Evolutionary conservation across 2,113 vertebrate species (phyloP).

Genomic region (Protomyctophum bolini): DNA sequence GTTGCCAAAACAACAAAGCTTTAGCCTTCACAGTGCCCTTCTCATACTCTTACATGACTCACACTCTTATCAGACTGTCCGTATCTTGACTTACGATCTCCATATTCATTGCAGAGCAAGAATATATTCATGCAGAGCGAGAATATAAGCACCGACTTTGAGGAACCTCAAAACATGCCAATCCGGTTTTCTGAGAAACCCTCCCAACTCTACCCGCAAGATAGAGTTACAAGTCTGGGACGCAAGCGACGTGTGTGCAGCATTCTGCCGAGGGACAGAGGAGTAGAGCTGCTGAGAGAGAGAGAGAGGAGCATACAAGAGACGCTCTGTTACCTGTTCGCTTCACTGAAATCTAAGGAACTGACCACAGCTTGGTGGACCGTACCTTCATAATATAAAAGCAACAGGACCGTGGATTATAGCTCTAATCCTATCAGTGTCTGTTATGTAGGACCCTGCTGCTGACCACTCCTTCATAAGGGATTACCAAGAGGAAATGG

Average conservation of each 20-base stretch:
- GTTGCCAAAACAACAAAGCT: constrained; percentile 31
- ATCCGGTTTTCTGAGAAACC: constrained; percentile 56
- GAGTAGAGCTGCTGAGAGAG: background rate
- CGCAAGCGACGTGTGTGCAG: background rate
- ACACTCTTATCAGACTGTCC: constrained; percentile 13
- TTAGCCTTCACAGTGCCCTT: background rate
- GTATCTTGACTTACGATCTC: constrained; percentile 3
- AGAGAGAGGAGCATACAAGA: constrained; percentile 35
- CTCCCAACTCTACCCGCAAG: constrained; percentile 45
- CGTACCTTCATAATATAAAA: constrained; percentile 31
- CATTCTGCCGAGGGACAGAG: constrained; percentile 46
- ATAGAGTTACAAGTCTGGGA: constrained; percentile 45
- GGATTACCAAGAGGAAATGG: constrained; percentile 48
- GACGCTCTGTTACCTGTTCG: constrained; percentile 54
- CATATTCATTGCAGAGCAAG: constrained; percentile 21
- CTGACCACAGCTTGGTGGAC: constrained; percentile 41
- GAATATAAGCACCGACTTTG: constrained; percentile 1
- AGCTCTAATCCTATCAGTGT: constrained; percentile 59
- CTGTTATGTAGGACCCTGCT: constrained; percentile 44
- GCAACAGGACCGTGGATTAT: constrained; percentile 64
- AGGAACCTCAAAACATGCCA: constrained; percentile 51
- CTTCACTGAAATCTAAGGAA: constrained; percentile 43
- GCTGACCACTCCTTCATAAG: constrained; percentile 55
- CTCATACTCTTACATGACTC: background rate
- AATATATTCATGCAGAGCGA: constrained; percentile 17